phyloP scores from a whole-genome alignment of 2,888 invertebrate species.

The Rhogogaster chlorosoma region DNA sequence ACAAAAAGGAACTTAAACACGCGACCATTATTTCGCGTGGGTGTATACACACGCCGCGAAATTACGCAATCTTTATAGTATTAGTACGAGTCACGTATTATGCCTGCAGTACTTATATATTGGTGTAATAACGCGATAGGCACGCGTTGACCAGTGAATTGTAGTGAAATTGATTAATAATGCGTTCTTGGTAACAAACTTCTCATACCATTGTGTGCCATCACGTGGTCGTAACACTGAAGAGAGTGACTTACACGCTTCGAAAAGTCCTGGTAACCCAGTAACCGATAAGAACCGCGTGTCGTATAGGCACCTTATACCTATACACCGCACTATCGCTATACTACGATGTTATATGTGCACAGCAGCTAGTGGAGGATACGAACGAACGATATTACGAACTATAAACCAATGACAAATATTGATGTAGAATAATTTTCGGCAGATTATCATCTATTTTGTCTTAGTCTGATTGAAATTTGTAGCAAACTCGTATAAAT shows the following conservation, averaged over 20 bases:
- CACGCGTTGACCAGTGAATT: constrained; percentile 11
- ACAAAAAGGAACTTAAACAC: neutral
- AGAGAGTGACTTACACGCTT: constrained; percentile 1
- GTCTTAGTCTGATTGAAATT: neutral
- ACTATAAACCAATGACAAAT: neutral
- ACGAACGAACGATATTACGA: constrained; percentile 6
- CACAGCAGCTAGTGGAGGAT: constrained; percentile 33
- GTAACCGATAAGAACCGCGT: constrained; percentile 49
- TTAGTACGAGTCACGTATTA: neutral
- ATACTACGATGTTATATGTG: neutral
- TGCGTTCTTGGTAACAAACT: constrained; percentile 6
- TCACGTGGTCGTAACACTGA: neutral
- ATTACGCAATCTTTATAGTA: neutral
- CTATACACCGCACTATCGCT: constrained; percentile 1
- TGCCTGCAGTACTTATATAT: neutral
- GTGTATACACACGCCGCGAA: neutral
- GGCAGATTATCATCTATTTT: neutral
- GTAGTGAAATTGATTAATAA: constrained; percentile 29
- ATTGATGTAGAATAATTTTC: neutral
- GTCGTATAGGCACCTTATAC: constrained; percentile 16
- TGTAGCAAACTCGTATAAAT: neutral
- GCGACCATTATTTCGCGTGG: neutral
- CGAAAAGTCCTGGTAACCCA: constrained; percentile 48
- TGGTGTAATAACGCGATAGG: neutral
- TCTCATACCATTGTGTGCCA: neutral